Percentiles rank a stretch among this genome's conserved stretches.
Evolutionary conservation across 2,113 vertebrate species (phyloP).

Genomic region (Cairina moschata): DNA sequence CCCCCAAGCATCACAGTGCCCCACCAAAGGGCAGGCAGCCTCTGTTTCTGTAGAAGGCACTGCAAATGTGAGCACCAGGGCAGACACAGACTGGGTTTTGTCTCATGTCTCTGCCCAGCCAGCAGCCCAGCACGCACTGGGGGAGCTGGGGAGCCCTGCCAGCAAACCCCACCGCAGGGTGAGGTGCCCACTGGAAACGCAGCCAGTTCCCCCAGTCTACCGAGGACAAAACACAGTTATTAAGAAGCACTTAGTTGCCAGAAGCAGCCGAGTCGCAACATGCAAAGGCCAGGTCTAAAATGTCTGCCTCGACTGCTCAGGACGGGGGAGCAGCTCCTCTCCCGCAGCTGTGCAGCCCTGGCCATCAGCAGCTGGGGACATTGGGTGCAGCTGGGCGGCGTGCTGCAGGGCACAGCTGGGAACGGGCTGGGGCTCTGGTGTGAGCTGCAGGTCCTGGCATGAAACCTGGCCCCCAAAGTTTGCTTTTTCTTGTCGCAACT

Average conservation of each 20-base stretch:
- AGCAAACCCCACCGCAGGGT: no score
- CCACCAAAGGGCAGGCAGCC: not conserved
- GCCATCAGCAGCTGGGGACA: not conserved
- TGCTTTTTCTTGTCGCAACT: not conserved
- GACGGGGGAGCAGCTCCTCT: not conserved
- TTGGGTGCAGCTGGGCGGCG: not conserved
- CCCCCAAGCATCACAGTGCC: not conserved
- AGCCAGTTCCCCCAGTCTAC: not conserved
- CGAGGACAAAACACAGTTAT: accelerated
- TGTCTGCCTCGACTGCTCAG: not conserved
- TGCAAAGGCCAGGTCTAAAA: not conserved
- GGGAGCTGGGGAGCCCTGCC: not conserved
- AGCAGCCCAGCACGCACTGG: not conserved
- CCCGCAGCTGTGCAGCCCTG: not conserved
- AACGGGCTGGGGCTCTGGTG: not conserved
- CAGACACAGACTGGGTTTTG: not conserved
- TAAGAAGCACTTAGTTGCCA: not conserved
- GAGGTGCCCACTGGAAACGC: not conserved
- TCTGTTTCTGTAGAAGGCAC: not conserved
- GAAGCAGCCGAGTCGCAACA: accelerated
- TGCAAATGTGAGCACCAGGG: not conserved
- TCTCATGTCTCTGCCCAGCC: not conserved
- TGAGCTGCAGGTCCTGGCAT: not conserved
- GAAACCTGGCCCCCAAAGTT: not conserved
- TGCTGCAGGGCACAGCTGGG: not conserved